phyloP scores from a whole-genome alignment of 1,140 invertebrate species.

The Dreissena rostriformis region DNA sequence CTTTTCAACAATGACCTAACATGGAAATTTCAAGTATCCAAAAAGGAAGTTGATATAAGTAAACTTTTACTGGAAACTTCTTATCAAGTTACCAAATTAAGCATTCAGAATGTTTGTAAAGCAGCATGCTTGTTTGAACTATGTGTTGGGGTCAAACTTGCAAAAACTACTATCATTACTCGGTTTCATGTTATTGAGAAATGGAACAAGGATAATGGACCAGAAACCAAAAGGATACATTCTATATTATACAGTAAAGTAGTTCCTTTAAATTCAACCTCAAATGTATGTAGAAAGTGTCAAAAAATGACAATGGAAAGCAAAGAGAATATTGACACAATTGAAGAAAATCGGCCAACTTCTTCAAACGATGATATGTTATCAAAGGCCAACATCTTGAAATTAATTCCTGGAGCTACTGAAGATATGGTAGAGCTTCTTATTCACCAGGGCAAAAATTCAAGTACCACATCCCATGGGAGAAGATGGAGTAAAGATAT shows the following conservation, averaged over 20 bases:
- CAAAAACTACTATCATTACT: background rate
- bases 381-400: background rate
- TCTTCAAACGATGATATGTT: background rate
- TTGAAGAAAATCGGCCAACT: background rate
- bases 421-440: constrained; percentile 16
- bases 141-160: constrained; percentile 4
- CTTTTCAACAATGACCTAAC: background rate
- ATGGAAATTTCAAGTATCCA: background rate
- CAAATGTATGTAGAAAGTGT: constrained; percentile 1
- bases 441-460: constrained; percentile 10
- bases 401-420: constrained; percentile 8
- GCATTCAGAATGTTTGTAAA: background rate
- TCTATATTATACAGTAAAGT: constrained; percentile 11
- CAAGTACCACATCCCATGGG: background rate
- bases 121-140: constrained; percentile 7
- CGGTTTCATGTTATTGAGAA: constrained; percentile 32
- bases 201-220: background rate
- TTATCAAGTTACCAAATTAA: background rate
- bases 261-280: background rate
- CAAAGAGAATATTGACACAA: background rate
- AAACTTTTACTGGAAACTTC: background rate
- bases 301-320: constrained; percentile 28
- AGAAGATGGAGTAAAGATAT: constrained; percentile 5
- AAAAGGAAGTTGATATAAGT: background rate
- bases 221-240: background rate